Base-by-base conservation (phyloP, 2,797 vertebrate genomes). In the Galaxias olidus region DNA sequence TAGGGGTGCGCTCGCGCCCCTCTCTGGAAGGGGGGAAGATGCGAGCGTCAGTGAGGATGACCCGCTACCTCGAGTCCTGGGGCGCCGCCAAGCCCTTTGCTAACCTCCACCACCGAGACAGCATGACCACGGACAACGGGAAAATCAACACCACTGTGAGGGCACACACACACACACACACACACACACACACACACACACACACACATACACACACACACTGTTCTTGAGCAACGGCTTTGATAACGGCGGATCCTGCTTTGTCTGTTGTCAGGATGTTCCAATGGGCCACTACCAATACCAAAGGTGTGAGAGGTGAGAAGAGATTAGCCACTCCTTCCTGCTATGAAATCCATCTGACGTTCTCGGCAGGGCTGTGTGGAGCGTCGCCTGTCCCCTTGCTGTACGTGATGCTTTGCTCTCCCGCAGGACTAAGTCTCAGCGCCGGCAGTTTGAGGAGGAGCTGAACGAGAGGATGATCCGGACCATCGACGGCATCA, bases 381-480 rank as follows among this genome's bases (percentile, higher is more conserved):
- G 3, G 30, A 30, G 30, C 30, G 6, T 30, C 30, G 30, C 6
- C 30, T 6, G 6, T 30, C 3, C 30, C 30, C 30, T 30, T 30
- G n/a, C n/a, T n/a, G n/a, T n/a, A 30, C 6, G 30, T 30, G 30
- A 30, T 30, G 30, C 30, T 30, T 43, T 45, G 43, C 20, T 5
- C 0, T 46, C 51, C 44, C 20, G 0, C 74, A 99, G 97, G 86
- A 97, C 95, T 73, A 98, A 98, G 85, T 99, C 97, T 10, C 97
- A 99, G 79, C 95, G 96, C 87, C 96, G 94, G 78, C 91, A 95
- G 69, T 99, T 99, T 87, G 96, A 99, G 84, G 96, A 99, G 77
- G 97, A 98, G 67, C 83, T 99, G 72, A 97, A 98, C 44, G 96
- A 98, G 84, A 91, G 97, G 68, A 99, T 99, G 94, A 98, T 98